Base-by-base conservation (phyloP, 2,888 invertebrate genomes). In the Rutpela maculata region DNA sequence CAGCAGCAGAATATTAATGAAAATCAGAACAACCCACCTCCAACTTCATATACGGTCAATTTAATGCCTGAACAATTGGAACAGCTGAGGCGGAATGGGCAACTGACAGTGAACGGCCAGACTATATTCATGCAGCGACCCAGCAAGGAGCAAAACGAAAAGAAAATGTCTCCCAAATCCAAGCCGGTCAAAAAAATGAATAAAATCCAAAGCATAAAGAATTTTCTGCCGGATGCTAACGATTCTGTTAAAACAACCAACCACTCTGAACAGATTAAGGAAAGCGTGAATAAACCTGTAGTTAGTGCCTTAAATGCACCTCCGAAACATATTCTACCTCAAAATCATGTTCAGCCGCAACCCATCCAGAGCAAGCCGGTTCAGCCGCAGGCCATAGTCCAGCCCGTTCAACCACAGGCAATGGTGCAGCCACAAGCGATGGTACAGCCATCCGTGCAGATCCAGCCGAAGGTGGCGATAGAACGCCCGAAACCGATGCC, bases 51-150 rank as follows among this genome's bases (percentile, higher is more conserved):
- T 75, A 89, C 90, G n/a, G 89, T 90, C 9, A 90, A 90, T 82
- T 82, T 90, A 71, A 90, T 90, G 9, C 89, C 90, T 0, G 90
- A 90, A 31, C 90, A 90, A 77, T 78, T 90, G 70, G 90, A 90
- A 77, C 89, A 89, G 77, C 82, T 90, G 74, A 90, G 90, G 80
- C 81, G 89, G 2, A 90, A 90, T 72, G 90, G 90, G 15, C 90
- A 90, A 78, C 80, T 90, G 60, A 90, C 89, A 0, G 89, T 90
- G 0, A 90, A 90, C 75, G 90, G 90, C 11, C 90, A 90, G 78
- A 90, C 90, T 1, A 89, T 90, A 17, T 90, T 89, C 74, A 90
- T 90, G 90, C 90, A 90, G 78, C 83, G 90, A 35, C 87, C 88
- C 18, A 88, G 86, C 78, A 85, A 84, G 62, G 81, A 84, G 19